Evolutionary conservation across 2,888 invertebrate species (phyloP), one percentile per base, ranked within the genome.

Genomic region (Scaptomyza caliginosa): DNA sequence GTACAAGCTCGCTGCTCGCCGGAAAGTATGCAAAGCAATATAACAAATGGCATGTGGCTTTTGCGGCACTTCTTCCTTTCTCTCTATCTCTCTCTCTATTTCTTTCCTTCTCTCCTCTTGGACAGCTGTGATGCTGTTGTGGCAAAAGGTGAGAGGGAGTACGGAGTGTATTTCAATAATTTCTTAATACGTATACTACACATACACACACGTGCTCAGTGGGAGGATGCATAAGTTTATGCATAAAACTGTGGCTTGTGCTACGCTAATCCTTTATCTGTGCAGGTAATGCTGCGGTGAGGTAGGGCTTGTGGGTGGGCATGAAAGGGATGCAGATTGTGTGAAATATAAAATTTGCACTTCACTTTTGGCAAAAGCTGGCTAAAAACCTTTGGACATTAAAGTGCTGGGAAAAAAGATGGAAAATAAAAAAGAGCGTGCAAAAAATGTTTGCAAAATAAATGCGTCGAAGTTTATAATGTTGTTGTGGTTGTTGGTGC

Each of bases 31-130:
- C 82, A 69, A 49, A 58, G 62, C 62, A 67, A 73, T 71, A 76
- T 85, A 85, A 87, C 66, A 74, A 83, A 85, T 79, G 67, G 77
- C 72, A 46, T 58, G 64, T 48, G 85, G 82, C 55, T 70, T 32
- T 71, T 74, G 86, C 43, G 59, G 83, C 49, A 50, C 21, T 45
- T 13, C 24, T 24, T 6, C 2, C 8, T 17, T 11, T 1, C 11
- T 10, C 42, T 13, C 8, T 23, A 5, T 1, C 24, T 10, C 13
- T 17, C 6, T 32, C 17, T n/a, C n/a, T n/a, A n/a, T 17, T 11
- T 1, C 11, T 10, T 24, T 13, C 8, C 13, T 5, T 1, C 24
- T 10, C 13, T 17, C 6, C 26, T 13, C n/a, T 24, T 60, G 21
- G 38, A 23, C 23, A 38, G 34, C 23, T 32, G 26, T 6, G 30